Conservation (phyloP, 2,113 vertebrate genomes). For the Siphamia tubifer region DNA sequence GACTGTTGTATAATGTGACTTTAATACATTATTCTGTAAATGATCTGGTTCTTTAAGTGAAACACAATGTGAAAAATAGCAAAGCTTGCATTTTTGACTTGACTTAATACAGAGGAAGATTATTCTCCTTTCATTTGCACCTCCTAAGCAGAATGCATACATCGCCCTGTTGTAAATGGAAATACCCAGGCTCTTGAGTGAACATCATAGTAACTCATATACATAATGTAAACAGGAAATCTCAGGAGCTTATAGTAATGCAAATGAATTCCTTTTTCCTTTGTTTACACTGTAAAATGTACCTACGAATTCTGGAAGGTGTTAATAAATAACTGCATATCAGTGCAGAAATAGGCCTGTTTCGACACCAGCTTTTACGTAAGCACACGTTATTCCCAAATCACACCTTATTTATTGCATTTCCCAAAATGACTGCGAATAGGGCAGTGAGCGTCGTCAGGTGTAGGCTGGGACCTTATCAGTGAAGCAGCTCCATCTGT, state of each 20-base stretch:
- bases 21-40: no score
- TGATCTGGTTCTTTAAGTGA: background rate
- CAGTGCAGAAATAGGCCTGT: background rate
- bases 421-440: slow-evolving; percentile 34
- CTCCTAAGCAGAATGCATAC: slow-evolving; percentile 16
- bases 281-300: background rate
- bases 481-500: slow-evolving; percentile 78
- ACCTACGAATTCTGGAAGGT: no score
- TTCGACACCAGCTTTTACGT: background rate
- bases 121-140: slow-evolving; percentile 35
- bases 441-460: slow-evolving; percentile 73
- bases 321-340: no score
- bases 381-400: slow-evolving; percentile 6
- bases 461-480: slow-evolving; percentile 82
- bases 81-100: slow-evolving; percentile 13
- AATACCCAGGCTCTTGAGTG: slow-evolving; percentile 10
- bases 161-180: background rate
- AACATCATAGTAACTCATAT: background rate
- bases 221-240: slow-evolving; percentile 10
- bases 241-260: background rate
- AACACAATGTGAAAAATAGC: slow-evolving; percentile 1
- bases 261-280: background rate
- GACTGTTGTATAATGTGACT: no score
- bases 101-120: background rate
- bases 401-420: background rate